Evolutionary conservation across 2,888 invertebrate genomes (phyloP), one percentile per base, ranked within the genome.

Genomic region (Tillus elongatus): DNA sequence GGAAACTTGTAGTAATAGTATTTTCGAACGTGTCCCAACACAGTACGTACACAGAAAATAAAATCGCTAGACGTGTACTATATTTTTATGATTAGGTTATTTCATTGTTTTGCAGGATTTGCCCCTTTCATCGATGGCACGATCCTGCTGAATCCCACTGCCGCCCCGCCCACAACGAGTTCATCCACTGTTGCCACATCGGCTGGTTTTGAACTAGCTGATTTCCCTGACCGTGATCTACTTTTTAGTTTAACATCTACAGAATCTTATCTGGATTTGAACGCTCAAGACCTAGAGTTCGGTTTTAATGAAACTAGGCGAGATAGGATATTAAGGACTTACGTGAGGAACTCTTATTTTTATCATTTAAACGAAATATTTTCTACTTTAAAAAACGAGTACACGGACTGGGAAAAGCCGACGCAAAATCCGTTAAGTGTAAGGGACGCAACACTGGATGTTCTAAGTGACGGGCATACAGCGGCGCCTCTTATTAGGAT

Each of bases 111-210:
- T 41, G 4, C 46, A 58, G 59, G 88, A 13, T 93, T 92, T 61
- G 93, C 91, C n/a, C 93, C 93, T 2, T 91, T 92, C 61, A 80
- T 91, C 50, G 93, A 93, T 64, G 91, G 91, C 49, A 87, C 87
- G 14, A 85, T 88, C 44, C 75, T 88, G 48, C 75, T 79, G 35
- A 75, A 75, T 56, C 77, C 80, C 67, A 57, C 63, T 43, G 45
- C 50, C 32, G 49, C 56, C 6, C 61, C 63, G 26, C 56, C 60
- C 30, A 32, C 53, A 3, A 30, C 50, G 8, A 37, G 40, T 29
- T 9, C 13, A 70, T 75, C 75, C 27, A 79, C 79, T 3, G 73
- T 80, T 32, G 74, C 77, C 15, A 75, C 75, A 30, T 78, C 85
- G 32, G 79, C 82, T 36, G 86, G 86, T 40, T 79, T 79, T 62